Conservation (phyloP, 2,888 invertebrate species). For the Pristionchus exspectatus region DNA sequence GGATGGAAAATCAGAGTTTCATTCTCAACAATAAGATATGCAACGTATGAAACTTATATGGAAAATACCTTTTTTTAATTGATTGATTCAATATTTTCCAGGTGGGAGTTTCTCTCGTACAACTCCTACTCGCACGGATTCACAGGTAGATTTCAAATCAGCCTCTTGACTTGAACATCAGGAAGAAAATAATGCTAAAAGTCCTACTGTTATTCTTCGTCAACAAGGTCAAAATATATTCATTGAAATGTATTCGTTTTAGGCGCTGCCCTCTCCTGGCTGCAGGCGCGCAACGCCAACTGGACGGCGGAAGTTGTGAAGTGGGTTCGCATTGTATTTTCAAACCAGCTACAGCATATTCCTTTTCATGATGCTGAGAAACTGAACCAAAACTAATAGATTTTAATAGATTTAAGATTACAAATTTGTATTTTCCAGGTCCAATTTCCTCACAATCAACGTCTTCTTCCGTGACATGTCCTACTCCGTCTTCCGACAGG, state of each 20-base stretch:
- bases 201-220: no score
- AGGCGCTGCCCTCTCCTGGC: constrained; percentile 59
- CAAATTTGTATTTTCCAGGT: neutral
- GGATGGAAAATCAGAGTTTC: neutral
- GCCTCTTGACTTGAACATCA: no score
- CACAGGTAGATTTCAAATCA: constrained; percentile 26
- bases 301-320: constrained; percentile 56
- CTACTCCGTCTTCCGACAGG: constrained; percentile 68
- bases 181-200: no score
- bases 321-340: neutral
- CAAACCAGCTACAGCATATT: neutral
- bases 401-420: neutral
- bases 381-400: no score
- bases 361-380: neutral
- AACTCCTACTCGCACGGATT: constrained; percentile 68
- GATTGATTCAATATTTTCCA: neutral
- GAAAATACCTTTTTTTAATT: neutral
- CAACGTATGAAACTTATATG: neutral
- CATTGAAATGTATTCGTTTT: neutral
- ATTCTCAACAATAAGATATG: no score
- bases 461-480: constrained; percentile 70
- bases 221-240: no score
- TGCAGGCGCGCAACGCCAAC: constrained; percentile 53
- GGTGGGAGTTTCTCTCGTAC: constrained; percentile 68
- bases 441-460: constrained; percentile 64